Conservation (phyloP, 2,888 invertebrate genomes). For the Phragmatobia fuliginosa region DNA sequence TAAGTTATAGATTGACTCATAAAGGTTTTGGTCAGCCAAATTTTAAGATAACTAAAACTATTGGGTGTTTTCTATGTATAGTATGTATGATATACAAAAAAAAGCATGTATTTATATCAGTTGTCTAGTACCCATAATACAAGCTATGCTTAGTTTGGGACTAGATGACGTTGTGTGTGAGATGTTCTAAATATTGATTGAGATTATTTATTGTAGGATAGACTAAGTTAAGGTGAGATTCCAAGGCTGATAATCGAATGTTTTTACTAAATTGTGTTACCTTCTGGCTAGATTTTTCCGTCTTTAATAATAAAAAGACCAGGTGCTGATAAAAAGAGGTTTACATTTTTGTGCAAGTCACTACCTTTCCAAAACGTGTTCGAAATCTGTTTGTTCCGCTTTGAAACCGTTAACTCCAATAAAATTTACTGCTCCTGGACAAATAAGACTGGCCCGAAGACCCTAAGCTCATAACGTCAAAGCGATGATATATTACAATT, state of each 20-base stretch:
- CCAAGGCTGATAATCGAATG: not conserved
- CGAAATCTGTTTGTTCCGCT: conserved; percentile 47
- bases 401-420: conserved; percentile 75
- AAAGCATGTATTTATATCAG: no score
- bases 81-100: no score
- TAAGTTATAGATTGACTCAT: not conserved
- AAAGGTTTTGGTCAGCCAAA: not conserved
- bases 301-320: not conserved
- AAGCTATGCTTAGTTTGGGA: no score
- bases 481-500: conserved; percentile 86
- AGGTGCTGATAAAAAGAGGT: not conserved
- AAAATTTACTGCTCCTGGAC: conserved; percentile 79
- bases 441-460: conserved; percentile 73
- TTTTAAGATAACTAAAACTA: not conserved
- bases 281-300: not conserved
- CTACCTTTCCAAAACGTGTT: conserved; percentile 20
- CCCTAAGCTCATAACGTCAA: conserved; percentile 82
- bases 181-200: no score
- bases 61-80: no score
- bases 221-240: not conserved
- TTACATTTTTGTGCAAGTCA: conserved; percentile 7
- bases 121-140: no score
- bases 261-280: not conserved
- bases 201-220: not conserved
- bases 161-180: no score